These are phyloP conservation scores for Caloenas nicobarica DNA, from an alignment of 2,113 vertebrate species.

Conservation along the genomic window DNA sequence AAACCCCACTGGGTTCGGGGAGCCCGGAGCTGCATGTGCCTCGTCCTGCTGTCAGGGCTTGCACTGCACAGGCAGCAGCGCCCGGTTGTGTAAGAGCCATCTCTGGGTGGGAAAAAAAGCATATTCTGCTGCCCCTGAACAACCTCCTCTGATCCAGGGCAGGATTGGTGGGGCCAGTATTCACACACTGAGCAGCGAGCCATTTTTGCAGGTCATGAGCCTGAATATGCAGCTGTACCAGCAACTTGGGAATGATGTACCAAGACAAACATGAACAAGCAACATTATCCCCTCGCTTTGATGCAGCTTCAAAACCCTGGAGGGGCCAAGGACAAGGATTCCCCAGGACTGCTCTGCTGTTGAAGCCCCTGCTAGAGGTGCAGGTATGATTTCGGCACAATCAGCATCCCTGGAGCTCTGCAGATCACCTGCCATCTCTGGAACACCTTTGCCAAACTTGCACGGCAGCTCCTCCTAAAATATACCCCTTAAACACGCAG, in stretches of 20 bases:
- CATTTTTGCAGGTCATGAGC: accelerated
- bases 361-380: not conserved
- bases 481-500: not conserved
- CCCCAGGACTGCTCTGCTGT: not conserved
- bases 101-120: not conserved
- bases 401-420: not conserved
- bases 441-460: not conserved
- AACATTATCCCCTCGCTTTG: not conserved
- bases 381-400: not conserved
- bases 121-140: not conserved
- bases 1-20: not conserved
- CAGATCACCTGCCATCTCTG: not conserved
- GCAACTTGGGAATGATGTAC: not conserved
- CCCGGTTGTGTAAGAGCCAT: not conserved
- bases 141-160: not conserved
- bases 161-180: accelerated
- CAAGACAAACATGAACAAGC: not conserved
- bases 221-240: not conserved
- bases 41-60: not conserved
- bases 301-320: not conserved
- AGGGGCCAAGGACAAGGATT: not conserved
- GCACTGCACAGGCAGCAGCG: not conserved
- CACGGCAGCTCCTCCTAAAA: not conserved
- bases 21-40: not conserved
- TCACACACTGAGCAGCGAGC: not conserved